These are phyloP conservation scores for Chelonia mydas DNA, from an alignment of 2,797 vertebrate genomes.

Conservation along the genomic window DNA sequence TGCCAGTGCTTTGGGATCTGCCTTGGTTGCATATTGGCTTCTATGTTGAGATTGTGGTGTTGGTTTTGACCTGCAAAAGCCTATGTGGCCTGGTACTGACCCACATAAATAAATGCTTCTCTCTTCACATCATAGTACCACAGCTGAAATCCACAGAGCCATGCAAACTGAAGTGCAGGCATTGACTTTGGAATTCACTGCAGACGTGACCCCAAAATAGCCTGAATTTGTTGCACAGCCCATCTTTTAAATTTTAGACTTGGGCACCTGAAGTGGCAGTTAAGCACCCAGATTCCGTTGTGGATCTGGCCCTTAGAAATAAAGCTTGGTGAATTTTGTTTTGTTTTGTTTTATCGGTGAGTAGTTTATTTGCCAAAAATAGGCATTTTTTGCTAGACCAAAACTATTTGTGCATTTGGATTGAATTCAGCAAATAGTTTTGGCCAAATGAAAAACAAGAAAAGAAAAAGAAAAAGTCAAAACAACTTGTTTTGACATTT, in stretches of 20 bases:
- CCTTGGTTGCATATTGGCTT: neutral
- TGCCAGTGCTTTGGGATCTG: neutral
- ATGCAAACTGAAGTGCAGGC: neutral
- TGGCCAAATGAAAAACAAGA: neutral
- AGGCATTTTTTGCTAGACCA: neutral
- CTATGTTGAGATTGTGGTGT: neutral
- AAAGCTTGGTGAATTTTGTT: neutral
- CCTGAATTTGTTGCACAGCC: neutral
- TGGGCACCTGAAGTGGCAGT: neutral
- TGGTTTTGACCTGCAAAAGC: neutral
- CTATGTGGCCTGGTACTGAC: neutral
- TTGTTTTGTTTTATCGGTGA: no score
- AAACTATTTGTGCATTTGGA: neutral
- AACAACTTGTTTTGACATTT: neutral
- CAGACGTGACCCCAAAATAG: no score
- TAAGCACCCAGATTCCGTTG: neutral
- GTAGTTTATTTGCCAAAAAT: neutral
- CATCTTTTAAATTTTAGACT: neutral
- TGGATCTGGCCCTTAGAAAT: neutral
- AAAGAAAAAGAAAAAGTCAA: neutral
- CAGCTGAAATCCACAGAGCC: neutral
- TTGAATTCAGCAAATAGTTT: neutral
- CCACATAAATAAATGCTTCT: neutral
- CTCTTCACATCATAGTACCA: neutral
- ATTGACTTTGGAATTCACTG: neutral